Base-by-base conservation (phyloP, 2,797 vertebrate species). In the Aldrovandia affinis region DNA sequence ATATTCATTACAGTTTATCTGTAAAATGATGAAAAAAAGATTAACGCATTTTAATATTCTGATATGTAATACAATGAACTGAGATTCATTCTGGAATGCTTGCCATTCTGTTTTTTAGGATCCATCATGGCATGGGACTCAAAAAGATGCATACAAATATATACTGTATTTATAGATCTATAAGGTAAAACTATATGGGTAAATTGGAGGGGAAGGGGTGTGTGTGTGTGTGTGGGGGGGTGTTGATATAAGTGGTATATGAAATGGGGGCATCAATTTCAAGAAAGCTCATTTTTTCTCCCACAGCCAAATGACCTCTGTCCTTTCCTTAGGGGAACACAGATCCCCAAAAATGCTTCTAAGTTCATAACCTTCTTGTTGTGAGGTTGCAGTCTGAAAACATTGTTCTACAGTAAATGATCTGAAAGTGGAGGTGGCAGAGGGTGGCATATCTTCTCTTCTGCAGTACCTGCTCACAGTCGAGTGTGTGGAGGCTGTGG, bases 1-100 rank as follows among this genome's bases (percentile, higher is more conserved):
- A 94, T 92, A 94, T 92, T 93, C 92, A 91, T 92, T 94, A 93
- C 92, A 94, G 92, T 92, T 93, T 92, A 92, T 88, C 89, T 90
- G 89, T 92, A 89, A 86, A 78, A 88, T 91, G 90, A 91, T 90
- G 89, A 77, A 87, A 92, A 83, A 55, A 92, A 90, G 90, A 90
- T 86, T 87, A 89, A 90, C 93, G 92, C 91, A 88, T 90, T 54
- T 81, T 30, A 81, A 78, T 81, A 36, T 42, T 91, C 92, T 90
- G 91, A 93, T 90, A 91, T 92, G 91, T 83, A 81, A 90, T 88
- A 47, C 25, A 28, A 33, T 44, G 36, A 55, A 36, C 52, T 7
- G 1, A n/a, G 57, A 78, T 30, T 50, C 92, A 85, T 88, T 85
- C 88, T 90, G 89, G 90, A 90, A 88, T 70, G 84, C 86, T 85